Base-by-base conservation (phyloP, 2,888 invertebrate genomes). In the Euplexia lucipara region DNA sequence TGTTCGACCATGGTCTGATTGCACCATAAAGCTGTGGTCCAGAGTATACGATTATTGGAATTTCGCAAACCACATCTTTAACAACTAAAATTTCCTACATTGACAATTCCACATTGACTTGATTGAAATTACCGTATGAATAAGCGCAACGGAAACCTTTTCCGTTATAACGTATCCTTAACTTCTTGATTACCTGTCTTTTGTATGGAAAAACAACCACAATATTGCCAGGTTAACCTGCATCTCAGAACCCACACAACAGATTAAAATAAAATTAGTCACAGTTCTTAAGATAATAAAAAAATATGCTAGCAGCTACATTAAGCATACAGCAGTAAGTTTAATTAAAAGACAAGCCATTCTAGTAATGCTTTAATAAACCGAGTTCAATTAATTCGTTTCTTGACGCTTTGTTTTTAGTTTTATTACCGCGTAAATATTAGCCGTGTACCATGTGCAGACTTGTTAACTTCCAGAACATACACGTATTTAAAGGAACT, bases 111-210 rank as follows among this genome's bases (percentile, higher is more conserved):
- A n/a, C n/a, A n/a, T n/a, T n/a, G n/a, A n/a, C n/a, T n/a, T n/a
- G n/a, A n/a, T n/a, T n/a, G n/a, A 53, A 52, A 49, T 51, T 20
- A 62, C 8, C 20, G 12, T 30, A 34, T 26, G 20, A 26, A 65
- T n/a, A 9, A 26, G 34, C 20, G 42, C 14, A 9, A 51, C 65
- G 18, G 35, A 44, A 58, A n/a, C n/a, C 32, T 44, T 22, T 35
- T 37, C n/a, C 34, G 14, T 44, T 3, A n/a, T 57, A 22, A 57
- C 35, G 44, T 68, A 68, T 37, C 57, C 35, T 61, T 45, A 68
- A 58, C 44, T 45, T 3, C 58, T 37, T 58, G n/a, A 45, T 68
- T 30, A 37, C 68, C 44, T 67, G 18, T 10, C 30, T 58, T 18
- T 58, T 44, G 20, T 32, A 57, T 32, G 16, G 8, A 7, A 16